Evolutionary conservation across 2,888 invertebrate species (phyloP).

Genomic region (Tortrix viridana): DNA sequence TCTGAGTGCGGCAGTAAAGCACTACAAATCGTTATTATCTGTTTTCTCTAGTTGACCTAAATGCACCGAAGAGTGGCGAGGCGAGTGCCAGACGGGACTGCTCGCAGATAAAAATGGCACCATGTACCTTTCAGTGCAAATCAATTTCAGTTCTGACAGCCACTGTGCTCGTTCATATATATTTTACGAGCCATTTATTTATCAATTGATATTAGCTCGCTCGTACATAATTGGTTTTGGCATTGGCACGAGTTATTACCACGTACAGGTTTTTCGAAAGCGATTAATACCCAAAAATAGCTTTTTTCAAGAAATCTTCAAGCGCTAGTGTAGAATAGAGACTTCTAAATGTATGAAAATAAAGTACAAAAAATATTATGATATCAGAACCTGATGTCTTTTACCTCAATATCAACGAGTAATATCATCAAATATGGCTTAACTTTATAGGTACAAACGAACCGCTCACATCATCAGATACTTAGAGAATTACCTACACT

Average conservation of each 20-base stretch:
- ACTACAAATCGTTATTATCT: slow-evolving; percentile 44
- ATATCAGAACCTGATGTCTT: too few relatives aligned
- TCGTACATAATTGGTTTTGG: slow-evolving; percentile 1
- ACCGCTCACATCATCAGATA: neutral
- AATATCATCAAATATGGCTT: too few relatives aligned
- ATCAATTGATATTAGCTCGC: slow-evolving; percentile 12
- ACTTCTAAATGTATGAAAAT: too few relatives aligned
- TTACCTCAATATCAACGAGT: too few relatives aligned
- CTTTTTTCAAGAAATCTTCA: too few relatives aligned
- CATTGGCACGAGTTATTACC: neutral
- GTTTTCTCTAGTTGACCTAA: slow-evolving; percentile 61
- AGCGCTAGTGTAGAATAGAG: too few relatives aligned
- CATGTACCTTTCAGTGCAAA: slow-evolving; percentile 42
- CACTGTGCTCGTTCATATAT: slow-evolving; percentile 18
- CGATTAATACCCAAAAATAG: too few relatives aligned
- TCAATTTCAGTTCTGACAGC: slow-evolving; percentile 31
- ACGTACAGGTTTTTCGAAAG: too few relatives aligned
- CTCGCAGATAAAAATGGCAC: slow-evolving; percentile 51
- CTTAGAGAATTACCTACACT: neutral
- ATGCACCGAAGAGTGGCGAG: slow-evolving; percentile 49
- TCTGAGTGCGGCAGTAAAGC: too few relatives aligned
- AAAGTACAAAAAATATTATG: too few relatives aligned
- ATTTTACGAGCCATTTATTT: slow-evolving; percentile 17
- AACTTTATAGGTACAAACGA: neutral
- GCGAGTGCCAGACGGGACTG: slow-evolving; percentile 59